Evolutionary conservation across 2,113 vertebrate species (phyloP).

Genomic region (Atrichornis clamosus): DNA sequence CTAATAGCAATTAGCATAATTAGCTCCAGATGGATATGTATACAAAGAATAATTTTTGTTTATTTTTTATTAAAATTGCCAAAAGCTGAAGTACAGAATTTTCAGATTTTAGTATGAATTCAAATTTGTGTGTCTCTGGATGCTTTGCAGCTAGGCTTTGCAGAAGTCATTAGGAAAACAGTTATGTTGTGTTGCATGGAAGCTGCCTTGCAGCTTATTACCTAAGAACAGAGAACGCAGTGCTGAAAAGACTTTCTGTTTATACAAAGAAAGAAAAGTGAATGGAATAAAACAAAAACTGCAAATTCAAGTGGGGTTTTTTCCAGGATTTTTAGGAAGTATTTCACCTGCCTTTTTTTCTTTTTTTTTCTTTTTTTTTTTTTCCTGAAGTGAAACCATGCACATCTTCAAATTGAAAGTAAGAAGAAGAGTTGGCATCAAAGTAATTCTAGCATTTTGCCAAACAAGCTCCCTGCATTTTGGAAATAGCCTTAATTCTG

Average conservation of each 20-base stretch:
- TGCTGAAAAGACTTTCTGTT: not conserved
- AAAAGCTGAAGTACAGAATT: not conserved
- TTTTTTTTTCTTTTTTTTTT: too few relatives aligned
- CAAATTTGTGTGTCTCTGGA: not conserved
- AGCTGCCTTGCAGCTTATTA: not conserved
- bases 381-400: not conserved
- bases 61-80: not conserved
- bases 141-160: not conserved
- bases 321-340: not conserved
- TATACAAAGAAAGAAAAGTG: not conserved
- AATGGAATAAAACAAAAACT: not conserved
- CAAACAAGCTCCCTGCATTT: not conserved
- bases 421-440: not conserved
- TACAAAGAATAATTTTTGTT: not conserved
- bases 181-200: not conserved
- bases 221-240: not conserved
- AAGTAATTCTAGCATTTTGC: not conserved
- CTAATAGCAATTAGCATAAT: not conserved
- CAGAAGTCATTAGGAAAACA: not conserved
- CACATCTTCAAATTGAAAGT: not conserved
- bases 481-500: not conserved
- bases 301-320: rapidly evolving
- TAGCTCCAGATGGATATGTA: not conserved
- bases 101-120: not conserved
- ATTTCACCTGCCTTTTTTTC: not conserved